Conservation (phyloP, 1,140 invertebrate species). For the Zaprionus vittiger region DNA sequence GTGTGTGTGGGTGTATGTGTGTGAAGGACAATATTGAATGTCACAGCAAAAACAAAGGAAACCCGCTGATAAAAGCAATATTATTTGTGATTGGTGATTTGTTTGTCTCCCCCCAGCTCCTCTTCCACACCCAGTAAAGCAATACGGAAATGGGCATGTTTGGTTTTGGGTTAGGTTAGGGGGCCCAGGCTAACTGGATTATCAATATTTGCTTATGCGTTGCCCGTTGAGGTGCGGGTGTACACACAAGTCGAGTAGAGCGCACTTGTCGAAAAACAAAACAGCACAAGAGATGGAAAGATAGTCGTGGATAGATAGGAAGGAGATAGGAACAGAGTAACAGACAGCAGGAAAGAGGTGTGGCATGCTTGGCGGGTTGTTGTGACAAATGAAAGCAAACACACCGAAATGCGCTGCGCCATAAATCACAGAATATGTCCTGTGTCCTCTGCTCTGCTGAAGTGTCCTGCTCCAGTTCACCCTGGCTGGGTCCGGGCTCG, state of each 20-base stretch:
- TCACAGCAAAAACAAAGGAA: slow-evolving; percentile 10
- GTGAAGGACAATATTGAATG: slow-evolving; percentile 20
- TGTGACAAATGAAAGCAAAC: slow-evolving; percentile 34
- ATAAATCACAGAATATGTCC: not conserved
- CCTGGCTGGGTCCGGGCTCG: not conserved
- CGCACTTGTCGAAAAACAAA: not conserved
- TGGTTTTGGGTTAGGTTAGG: not conserved
- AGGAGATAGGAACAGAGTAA: not conserved
- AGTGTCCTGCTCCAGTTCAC: not conserved
- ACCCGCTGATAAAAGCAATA: slow-evolving; percentile 26
- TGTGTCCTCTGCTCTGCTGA: not conserved
- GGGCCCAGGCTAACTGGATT: not conserved
- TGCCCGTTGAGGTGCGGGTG: not conserved
- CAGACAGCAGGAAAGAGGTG: slow-evolving; percentile 7
- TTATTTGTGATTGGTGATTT: slow-evolving; percentile 45
- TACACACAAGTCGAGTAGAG: not conserved
- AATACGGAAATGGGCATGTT: slow-evolving; percentile 5
- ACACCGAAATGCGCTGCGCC: slow-evolving; percentile 2
- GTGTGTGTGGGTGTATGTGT: not conserved
- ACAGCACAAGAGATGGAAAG: not conserved
- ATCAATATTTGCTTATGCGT: slow-evolving; percentile 27
- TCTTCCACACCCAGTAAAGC: not conserved
- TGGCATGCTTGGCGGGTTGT: slow-evolving; percentile 8
- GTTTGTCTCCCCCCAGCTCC: slow-evolving; percentile 2
- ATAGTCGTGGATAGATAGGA: not conserved